These are phyloP conservation scores for Pherbina coryleti DNA, from an alignment of 2,888 invertebrate species.

Conservation along the genomic window DNA sequence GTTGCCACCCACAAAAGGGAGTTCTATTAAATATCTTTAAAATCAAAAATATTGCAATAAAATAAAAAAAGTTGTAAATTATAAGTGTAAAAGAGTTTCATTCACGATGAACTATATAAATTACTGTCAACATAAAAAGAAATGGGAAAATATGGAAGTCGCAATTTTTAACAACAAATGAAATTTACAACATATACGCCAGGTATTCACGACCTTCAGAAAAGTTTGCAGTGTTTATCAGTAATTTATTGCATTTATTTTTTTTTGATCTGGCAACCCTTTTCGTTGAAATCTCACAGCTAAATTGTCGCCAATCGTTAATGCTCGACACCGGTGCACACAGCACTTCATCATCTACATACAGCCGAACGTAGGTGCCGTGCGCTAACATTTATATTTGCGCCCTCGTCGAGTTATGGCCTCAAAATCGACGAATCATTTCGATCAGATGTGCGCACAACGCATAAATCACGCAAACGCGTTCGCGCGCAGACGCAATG, in stretches of 20 bases:
- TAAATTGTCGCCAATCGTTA: not conserved
- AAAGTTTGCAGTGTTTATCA: too few species aligned
- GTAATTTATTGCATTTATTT: too few species aligned
- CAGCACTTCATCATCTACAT: not conserved
- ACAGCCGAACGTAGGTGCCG: not conserved
- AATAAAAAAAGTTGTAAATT: not conserved
- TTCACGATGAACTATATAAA: too few species aligned
- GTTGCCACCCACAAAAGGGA: too few species aligned
- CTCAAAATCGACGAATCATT: conserved; percentile 11
- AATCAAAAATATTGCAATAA: not conserved
- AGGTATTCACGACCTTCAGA: too few species aligned
- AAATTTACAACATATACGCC: too few species aligned
- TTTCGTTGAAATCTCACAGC: not conserved
- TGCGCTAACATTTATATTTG: conserved; percentile 11
- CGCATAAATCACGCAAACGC: conserved; percentile 27
- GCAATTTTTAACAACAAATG: too few species aligned
- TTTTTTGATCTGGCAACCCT: not conserved
- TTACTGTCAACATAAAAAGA: too few species aligned
- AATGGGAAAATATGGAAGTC: too few species aligned
- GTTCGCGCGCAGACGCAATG: conserved; percentile 6
- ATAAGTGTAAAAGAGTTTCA: too few species aligned
- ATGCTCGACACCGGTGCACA: not conserved
- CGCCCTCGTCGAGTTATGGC: conserved; percentile 10
- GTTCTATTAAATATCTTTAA: not conserved
- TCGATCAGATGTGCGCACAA: conserved; percentile 3